Base-by-base conservation (phyloP, 1,140 invertebrate species). In the Dreissena rostriformis region DNA sequence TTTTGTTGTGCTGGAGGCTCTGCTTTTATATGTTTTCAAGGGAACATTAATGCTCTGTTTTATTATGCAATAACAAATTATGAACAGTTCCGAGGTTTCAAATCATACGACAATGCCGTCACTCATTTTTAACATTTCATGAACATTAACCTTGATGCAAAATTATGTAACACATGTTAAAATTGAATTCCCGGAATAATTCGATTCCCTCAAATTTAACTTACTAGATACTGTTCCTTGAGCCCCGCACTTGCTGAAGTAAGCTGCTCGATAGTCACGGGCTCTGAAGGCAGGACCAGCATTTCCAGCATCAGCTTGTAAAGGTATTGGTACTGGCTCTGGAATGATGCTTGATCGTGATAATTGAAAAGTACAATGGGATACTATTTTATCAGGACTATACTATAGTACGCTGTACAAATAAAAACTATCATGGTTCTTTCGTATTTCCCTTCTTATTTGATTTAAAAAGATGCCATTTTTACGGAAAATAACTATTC, bases 271-370 rank as follows among this genome's bases (percentile, higher is more conserved):
- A 51, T 28, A 19, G 55, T 26, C 19, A 79, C 68, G 19, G 61
- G n/a, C 63, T 52, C 22, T 8, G 28, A 63, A 26, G 57, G 67
- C 17, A 66, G 26, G 17, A 57, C 70, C 14, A 84, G 51, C n/a
- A 28, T 70, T 26, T 84, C 68, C 10, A 79, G 22, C 39, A 84
- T n/a, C 17, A 68, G 39, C 29, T 71, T 76, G 53, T 84, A 71
- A 4, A 84, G 22, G 39, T 63, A 84, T 17, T 26, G 12, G 57
- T 84, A 84, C 24, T 84, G 82, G 17, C 79, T 76, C 82, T 84
- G 29, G 28, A 26, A 68, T 19, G 24, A 73, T 39, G 68, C 15
- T 39, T 8, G 39, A 39, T 39, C 39, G 2, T 39, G 39, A 39
- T 8, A 39, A 39, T 39, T 39, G n/a, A 39, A 5, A 8, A 5